phyloP scores from a whole-genome alignment of 2,113 vertebrate genomes.

The Otocyon megalotis region DNA sequence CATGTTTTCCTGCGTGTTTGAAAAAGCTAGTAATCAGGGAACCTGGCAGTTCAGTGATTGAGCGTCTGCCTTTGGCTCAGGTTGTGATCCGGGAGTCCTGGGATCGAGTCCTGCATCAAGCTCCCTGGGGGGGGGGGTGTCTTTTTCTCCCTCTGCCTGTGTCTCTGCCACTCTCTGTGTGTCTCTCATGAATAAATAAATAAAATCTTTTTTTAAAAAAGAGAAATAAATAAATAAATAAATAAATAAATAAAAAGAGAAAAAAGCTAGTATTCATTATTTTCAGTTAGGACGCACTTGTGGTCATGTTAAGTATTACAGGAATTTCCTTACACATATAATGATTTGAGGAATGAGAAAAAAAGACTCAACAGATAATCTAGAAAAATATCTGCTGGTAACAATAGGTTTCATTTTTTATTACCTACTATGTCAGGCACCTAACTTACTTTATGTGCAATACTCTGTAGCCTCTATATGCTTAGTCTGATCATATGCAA shows the following conservation, averaged over 20 bases:
- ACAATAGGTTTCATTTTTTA: not conserved
- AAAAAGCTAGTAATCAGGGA: not conserved
- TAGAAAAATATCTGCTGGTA: not conserved
- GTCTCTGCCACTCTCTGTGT: no score
- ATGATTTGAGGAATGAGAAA: slow-evolving; percentile 29
- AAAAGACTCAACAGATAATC: not conserved
- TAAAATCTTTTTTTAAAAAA: no score
- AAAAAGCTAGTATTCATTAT: not conserved
- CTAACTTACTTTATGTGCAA: not conserved
- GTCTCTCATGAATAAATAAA: no score
- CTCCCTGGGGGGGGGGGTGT: no score
- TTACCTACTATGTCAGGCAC: not conserved
- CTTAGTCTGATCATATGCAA: not conserved
- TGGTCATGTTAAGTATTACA: not conserved
- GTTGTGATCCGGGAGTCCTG: no score
- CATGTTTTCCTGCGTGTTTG: not conserved
- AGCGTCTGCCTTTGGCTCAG: no score
- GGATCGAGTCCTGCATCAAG: no score
- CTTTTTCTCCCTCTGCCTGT: no score
- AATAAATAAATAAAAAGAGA: no score
- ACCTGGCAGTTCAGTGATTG: no score
- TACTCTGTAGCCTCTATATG: not conserved
- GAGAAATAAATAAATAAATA: no score
- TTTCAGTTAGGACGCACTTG: not conserved
- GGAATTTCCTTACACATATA: not conserved